Base-by-base conservation (phyloP, 2,888 invertebrate genomes). In the Drosophila greeni region DNA sequence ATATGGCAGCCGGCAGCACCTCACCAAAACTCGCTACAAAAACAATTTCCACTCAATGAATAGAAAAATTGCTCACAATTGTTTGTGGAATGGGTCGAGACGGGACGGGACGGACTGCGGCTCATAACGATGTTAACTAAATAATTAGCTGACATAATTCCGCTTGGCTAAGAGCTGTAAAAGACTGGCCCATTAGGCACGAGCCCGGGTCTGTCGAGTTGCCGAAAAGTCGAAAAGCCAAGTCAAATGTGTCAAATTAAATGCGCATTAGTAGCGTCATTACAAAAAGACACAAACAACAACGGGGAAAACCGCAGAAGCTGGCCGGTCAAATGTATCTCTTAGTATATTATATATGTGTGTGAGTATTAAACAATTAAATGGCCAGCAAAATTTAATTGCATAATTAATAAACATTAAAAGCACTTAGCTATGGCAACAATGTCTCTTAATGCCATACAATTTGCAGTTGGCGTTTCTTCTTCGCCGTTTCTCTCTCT, bases 341-440 rank as follows among this genome's bases (percentile, higher is more conserved):
- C 59, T 52, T 45, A 66, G 59, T 58, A 51, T 56, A 29, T 67
- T 16, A 23, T 20, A 34, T 42, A 34, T 43, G 42, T 34, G 26
- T 57, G 20, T 37, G 42, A 56, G 47, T 83, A 72, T 70, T 70
- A 69, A 76, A 80, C 84, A 84, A 82, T 84, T 80, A 79, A 84
- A 77, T 84, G 84, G 68, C 76, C 77, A 76, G 77, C 83, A 76
- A 76, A 77, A 80, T 80, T 84, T 82, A 82, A 82, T 84, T 84
- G 85, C 81, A 84, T 82, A 84, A 82, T 84, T 82, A 84, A 82
- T 80, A 82, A 79, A 84, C 83, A 82, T 82, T 82, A 82, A 84
- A 84, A 82, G 85, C 85, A 84, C 83, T 81, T 82, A 84, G 84
- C 71, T 83, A 75, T 73, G 67, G 68, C 70, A 65, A 59, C 80